Conservation (phyloP, 2,888 invertebrate genomes). For the Uropetala carovei region DNA sequence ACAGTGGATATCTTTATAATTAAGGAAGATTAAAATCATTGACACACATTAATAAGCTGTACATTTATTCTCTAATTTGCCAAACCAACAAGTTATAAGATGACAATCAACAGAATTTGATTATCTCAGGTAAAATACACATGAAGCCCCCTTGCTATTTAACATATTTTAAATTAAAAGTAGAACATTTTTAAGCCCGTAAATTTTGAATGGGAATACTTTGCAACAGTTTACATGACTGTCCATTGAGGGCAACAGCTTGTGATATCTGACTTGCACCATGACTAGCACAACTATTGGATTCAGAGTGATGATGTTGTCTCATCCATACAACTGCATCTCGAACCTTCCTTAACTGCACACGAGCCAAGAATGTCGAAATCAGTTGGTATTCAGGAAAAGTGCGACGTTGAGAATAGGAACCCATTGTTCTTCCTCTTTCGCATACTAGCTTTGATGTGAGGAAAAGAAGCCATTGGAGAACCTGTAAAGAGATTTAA, state of each 20-base stretch:
- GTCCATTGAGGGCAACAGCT: neutral
- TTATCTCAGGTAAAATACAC: neutral
- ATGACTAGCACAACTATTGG: conserved; percentile 23
- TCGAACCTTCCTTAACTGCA: conserved; percentile 79
- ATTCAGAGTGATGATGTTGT: neutral
- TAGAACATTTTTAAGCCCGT: neutral
- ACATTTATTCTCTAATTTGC: neutral
- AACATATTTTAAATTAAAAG: neutral
- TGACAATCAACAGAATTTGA: neutral
- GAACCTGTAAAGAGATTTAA: conserved; percentile 76
- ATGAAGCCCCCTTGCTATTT: neutral
- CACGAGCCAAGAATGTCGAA: conserved; percentile 82
- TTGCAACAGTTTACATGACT: neutral
- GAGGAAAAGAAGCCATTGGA: conserved; percentile 85
- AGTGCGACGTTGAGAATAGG: conserved; percentile 77
- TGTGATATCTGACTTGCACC: conserved; percentile 12
- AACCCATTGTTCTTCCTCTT: conserved; percentile 71
- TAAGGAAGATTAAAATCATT: neutral
- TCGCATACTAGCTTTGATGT: conserved; percentile 86
- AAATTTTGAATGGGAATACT: conserved; percentile 18
- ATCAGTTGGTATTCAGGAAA: conserved; percentile 85
- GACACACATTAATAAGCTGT: neutral
- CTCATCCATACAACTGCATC: conserved; percentile 81
- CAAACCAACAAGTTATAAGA: neutral
- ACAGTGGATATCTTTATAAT: neutral